phyloP scores from a whole-genome alignment of 2,797 vertebrate genomes.

The Anas bahamensis region DNA sequence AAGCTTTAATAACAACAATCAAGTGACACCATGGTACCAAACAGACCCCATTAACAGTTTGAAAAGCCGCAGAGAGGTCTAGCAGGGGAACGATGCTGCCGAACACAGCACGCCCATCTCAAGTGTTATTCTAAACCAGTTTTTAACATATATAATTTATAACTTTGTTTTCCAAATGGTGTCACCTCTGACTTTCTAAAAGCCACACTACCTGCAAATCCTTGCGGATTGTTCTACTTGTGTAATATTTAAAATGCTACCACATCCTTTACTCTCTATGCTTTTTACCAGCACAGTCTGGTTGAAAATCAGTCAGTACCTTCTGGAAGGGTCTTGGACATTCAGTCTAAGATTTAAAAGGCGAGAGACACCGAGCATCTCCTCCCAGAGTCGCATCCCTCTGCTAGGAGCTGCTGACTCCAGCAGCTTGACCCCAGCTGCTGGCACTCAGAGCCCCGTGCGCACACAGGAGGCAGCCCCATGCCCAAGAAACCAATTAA shows the following conservation, averaged over 20 bases:
- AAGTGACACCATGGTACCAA: not conserved
- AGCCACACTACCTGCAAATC: not conserved
- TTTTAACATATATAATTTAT: not conserved
- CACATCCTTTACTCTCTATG: not conserved
- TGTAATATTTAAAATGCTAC: not conserved
- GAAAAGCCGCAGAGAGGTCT: not conserved
- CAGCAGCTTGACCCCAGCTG: not conserved
- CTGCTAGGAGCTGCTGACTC: rapidly evolving
- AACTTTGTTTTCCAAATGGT: not conserved
- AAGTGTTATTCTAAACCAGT: not conserved
- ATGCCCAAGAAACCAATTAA: not conserved
- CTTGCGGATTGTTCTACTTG: not conserved
- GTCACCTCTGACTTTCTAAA: not conserved
- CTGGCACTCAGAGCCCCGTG: not conserved
- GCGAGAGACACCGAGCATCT: not conserved
- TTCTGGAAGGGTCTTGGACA: not conserved
- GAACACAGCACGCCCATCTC: not conserved
- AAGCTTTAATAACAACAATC: not conserved
- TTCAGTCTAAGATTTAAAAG: not conserved
- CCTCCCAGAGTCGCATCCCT: not conserved
- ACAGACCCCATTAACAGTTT: not conserved
- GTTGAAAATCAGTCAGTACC: not conserved
- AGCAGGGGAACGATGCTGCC: not conserved
- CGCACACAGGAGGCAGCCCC: not conserved
- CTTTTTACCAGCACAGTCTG: not conserved